Percentiles rank a stretch among this genome's conserved stretches.
phyloP scores from a whole-genome alignment of 2,797 vertebrate genomes.

The Cichlasoma orientale region DNA sequence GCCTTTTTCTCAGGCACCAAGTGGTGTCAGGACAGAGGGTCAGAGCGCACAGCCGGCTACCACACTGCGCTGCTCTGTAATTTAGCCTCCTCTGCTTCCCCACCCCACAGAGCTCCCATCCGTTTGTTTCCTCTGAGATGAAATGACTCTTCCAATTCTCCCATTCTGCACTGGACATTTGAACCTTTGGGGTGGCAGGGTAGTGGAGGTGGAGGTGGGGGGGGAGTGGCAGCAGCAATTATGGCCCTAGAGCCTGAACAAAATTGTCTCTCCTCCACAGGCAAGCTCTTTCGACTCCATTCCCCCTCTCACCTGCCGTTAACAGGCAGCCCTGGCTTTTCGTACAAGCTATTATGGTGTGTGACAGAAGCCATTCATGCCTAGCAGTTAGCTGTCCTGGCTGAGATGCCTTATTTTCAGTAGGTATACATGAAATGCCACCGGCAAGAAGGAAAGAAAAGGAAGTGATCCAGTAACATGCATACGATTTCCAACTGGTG shows the following conservation, averaged over 20 bases:
- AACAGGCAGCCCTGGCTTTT: constrained; percentile 62
- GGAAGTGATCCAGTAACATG: constrained; percentile 1
- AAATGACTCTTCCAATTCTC: constrained; percentile 82
- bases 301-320: constrained; percentile 58
- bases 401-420: constrained; percentile 27
- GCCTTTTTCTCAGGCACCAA: constrained; percentile 34
- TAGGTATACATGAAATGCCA: constrained; percentile 4
- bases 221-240: constrained; percentile 70
- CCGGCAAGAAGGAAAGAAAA: not conserved
- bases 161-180: constrained; percentile 51
- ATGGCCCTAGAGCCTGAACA: constrained; percentile 56
- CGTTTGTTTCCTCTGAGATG: constrained; percentile 74
- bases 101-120: constrained; percentile 66
- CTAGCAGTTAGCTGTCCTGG: constrained; percentile 26
- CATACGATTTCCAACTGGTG: not conserved
- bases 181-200: constrained; percentile 40
- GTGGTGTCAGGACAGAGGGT: constrained; percentile 59
- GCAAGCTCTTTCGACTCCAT: constrained; percentile 46
- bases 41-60: constrained; percentile 40
- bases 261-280: constrained; percentile 57
- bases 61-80: constrained; percentile 58
- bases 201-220: constrained; percentile 42
- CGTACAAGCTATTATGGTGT: constrained; percentile 49
- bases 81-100: constrained; percentile 68
- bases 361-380: constrained; percentile 62